phyloP scores from a whole-genome alignment of 2,888 invertebrate genomes.

The Tipula unca region DNA sequence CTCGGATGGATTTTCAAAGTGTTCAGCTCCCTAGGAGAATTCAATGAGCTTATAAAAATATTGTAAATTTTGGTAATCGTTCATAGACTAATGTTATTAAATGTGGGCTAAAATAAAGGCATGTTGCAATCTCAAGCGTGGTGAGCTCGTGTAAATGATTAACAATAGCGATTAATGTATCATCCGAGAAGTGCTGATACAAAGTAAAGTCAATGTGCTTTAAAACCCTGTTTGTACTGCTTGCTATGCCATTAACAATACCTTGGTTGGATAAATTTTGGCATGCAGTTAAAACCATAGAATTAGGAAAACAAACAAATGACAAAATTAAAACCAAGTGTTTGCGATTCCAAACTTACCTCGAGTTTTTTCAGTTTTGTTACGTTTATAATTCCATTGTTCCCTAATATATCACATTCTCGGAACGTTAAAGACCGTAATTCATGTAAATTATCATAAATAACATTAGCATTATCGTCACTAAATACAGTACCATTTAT shows the following conservation, averaged over 20 bases:
- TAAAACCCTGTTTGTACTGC: background rate
- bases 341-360: background rate
- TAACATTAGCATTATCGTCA: background rate
- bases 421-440: background rate
- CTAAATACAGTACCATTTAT: background rate
- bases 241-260: background rate
- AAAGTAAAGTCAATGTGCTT: background rate
- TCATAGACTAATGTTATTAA: background rate
- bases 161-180: background rate
- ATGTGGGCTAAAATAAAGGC: background rate
- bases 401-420: background rate
- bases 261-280: conserved; percentile 1
- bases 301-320: background rate
- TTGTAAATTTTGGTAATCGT: background rate
- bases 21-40: background rate
- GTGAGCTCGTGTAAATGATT: background rate
- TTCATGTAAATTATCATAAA: background rate
- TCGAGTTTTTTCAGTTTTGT: background rate
- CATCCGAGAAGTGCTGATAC: background rate
- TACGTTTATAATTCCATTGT: background rate
- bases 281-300: background rate
- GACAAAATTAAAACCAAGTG: background rate
- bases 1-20: background rate
- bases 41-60: background rate
- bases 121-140: background rate